A percentile compares a stretch with the other conserved stretches of the same genome.
These are phyloP conservation scores for Pedionomus torquatus DNA, from an alignment of 2,113 vertebrate species.

Conservation along the genomic window DNA sequence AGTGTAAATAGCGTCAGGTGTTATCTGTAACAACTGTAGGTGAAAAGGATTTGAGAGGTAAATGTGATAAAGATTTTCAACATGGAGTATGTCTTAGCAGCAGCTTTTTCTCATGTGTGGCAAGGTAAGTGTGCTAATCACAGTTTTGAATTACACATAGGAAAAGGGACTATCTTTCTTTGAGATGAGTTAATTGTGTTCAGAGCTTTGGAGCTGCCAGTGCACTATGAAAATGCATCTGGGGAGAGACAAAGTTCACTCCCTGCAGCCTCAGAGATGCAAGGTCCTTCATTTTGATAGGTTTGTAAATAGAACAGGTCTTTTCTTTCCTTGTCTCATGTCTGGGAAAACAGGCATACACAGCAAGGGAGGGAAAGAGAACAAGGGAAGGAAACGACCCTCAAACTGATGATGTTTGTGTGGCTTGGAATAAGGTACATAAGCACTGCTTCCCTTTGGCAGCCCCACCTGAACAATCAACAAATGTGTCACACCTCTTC, in stretches of 20 bases:
- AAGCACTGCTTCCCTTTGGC: neutral
- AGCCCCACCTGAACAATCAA: neutral
- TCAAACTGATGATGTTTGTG: neutral
- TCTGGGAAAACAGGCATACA: rapidly evolving
- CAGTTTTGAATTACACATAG: neutral
- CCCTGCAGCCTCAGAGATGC: neutral
- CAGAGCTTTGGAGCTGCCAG: neutral
- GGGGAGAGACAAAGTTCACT: neutral
- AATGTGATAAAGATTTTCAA: neutral
- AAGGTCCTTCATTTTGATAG: neutral
- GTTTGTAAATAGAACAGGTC: neutral
- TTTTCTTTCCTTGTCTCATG: neutral
- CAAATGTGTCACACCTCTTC: neutral
- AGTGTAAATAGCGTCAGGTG: neutral
- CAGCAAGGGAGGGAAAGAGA: neutral
- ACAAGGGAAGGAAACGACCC: neutral
- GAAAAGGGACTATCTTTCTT: neutral
- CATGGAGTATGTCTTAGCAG: neutral
- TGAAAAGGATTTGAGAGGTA: neutral
- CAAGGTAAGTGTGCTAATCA: neutral
- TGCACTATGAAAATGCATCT: neutral
- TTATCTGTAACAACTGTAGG: neutral
- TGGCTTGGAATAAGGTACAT: neutral
- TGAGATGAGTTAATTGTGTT: neutral
- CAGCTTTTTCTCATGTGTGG: neutral